Percentiles rank a stretch among this genome's conserved stretches.
phyloP scores from a whole-genome alignment of 2,888 invertebrate species.

The Camponotus fellah region DNA sequence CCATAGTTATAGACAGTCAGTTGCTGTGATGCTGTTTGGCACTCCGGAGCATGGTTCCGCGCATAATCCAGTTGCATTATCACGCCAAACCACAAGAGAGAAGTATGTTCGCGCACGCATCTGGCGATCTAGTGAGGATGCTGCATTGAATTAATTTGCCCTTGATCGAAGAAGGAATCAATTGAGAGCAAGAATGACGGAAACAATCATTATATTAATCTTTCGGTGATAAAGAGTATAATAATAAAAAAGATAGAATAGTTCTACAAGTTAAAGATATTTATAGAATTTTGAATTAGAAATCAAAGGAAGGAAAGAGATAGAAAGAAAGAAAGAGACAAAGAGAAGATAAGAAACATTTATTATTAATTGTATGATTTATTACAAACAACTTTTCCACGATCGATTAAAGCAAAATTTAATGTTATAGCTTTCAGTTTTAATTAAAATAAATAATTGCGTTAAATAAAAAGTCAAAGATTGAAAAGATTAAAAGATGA shows the following conservation, averaged over 20 bases:
- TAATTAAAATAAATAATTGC: background rate
- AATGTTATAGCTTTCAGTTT: background rate
- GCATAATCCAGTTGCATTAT: background rate
- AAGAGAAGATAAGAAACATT: background rate
- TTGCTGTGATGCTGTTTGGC: constrained; percentile 74
- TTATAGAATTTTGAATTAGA: background rate
- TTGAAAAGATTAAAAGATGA: background rate
- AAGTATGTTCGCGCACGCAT: constrained; percentile 24
- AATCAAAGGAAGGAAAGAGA: background rate
- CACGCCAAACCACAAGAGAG: constrained; percentile 11
- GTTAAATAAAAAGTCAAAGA: background rate
- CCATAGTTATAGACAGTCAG: constrained; percentile 48
- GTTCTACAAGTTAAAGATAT: background rate
- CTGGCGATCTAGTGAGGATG: constrained; percentile 63
- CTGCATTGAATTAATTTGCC: constrained; percentile 52
- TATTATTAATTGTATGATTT: background rate
- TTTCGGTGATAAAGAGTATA: background rate
- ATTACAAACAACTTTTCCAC: background rate
- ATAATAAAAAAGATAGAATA: constrained; percentile 11
- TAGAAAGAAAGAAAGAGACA: too few relatives aligned
- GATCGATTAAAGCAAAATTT: background rate
- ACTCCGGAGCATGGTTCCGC: constrained; percentile 70
- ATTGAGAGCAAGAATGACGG: background rate
- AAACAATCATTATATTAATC: background rate
- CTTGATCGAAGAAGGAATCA: background rate